phyloP scores from a whole-genome alignment of 2,113 vertebrate genomes.

The Hemicordylus capensis region DNA sequence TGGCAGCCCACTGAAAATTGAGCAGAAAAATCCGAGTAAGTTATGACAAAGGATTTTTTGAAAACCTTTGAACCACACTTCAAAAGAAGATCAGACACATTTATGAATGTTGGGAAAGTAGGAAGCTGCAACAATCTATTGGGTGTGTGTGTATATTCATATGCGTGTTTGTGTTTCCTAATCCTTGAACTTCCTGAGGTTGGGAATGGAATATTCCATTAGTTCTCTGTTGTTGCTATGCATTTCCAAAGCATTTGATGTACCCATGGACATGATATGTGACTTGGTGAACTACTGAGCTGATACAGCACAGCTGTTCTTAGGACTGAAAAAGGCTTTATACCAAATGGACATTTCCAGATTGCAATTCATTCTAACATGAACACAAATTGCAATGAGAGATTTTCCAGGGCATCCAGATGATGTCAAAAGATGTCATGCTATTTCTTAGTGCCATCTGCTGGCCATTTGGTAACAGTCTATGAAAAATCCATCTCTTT shows the following conservation, averaged over 20 bases:
- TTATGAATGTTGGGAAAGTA: background rate
- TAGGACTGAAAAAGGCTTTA: background rate
- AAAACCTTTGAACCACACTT: conserved; percentile 4
- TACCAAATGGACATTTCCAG: background rate
- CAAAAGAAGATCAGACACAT: conserved; percentile 12
- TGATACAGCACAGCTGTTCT: background rate
- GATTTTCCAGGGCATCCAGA: too few species aligned
- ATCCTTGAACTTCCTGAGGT: background rate
- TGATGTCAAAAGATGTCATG: too few species aligned
- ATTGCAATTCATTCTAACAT: too few species aligned
- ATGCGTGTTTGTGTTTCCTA: background rate
- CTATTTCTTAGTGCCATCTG: too few species aligned
- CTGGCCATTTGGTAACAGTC: too few species aligned
- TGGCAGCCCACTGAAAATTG: background rate
- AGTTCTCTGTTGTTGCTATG: background rate
- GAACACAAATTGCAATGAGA: too few species aligned
- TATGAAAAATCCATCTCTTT: too few species aligned
- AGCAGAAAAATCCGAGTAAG: background rate
- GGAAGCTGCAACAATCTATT: background rate
- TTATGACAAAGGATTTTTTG: background rate
- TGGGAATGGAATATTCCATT: background rate
- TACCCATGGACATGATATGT: background rate
- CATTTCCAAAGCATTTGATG: background rate
- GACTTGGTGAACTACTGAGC: background rate
- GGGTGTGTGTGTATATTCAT: too few species aligned